A percentile compares a stretch with the other conserved stretches of the same genome.
phyloP scores from a whole-genome alignment of 2,888 invertebrate genomes.

The Lypha dubia region DNA sequence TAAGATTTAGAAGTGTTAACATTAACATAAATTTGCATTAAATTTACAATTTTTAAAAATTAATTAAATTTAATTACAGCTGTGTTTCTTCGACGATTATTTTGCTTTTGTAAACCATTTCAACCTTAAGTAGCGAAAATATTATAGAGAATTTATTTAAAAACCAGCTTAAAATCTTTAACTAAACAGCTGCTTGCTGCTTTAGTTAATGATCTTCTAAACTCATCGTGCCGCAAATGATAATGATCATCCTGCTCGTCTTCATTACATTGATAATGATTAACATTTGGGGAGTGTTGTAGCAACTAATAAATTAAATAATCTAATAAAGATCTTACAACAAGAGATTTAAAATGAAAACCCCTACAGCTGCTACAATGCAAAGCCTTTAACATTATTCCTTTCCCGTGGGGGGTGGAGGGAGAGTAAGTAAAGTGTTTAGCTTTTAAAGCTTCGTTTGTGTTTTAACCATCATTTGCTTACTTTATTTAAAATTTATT shows the following conservation, averaged over 20 bases:
- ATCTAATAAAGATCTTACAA: conserved; percentile 8
- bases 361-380: background rate
- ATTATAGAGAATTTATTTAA: conserved; percentile 22
- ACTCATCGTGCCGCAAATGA: conserved; percentile 32
- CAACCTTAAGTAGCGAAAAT: background rate
- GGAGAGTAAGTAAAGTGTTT: background rate
- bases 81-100: background rate
- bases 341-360: background rate
- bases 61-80: conserved; percentile 69
- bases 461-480: conserved; percentile 12
- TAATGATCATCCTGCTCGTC: conserved; percentile 34
- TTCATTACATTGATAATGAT: conserved; percentile 8
- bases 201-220: conserved; percentile 44
- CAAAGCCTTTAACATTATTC: background rate
- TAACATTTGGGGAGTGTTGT: conserved; percentile 33
- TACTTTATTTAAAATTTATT: conserved; percentile 45
- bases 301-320: conserved; percentile 47
- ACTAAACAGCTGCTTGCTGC: conserved; percentile 39
- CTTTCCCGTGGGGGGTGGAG: no score
- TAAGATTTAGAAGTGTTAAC: conserved; percentile 63
- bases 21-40: conserved; percentile 70
- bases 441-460: background rate
- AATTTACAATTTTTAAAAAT: conserved; percentile 64
- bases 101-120: background rate
- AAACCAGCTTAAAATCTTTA: background rate